Percentiles rank a stretch among this genome's conserved stretches.
phyloP scores from a whole-genome alignment of 1,140 invertebrate genomes.

The Stegodyphus mimosarum region DNA sequence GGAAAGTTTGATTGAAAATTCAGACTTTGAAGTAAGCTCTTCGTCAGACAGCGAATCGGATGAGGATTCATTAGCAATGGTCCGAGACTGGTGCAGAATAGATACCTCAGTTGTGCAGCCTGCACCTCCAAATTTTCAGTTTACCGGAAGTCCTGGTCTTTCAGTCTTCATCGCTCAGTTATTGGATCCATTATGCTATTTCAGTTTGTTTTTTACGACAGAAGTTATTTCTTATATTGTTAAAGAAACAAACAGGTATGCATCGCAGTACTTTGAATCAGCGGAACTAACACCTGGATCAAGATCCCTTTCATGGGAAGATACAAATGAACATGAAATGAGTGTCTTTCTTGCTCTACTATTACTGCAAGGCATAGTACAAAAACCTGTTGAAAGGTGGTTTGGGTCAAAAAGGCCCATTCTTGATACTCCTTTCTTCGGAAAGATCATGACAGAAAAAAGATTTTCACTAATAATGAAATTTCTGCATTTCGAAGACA shows the following conservation, averaged over 20 bases:
- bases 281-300: neutral
- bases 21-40: neutral
- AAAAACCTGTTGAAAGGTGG: conserved; percentile 15
- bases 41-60: neutral
- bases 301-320: neutral
- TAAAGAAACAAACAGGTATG: conserved; percentile 11
- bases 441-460: neutral
- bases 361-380: conserved; percentile 5
- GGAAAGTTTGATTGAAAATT: neutral
- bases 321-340: conserved; percentile 6
- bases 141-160: conserved; percentile 1
- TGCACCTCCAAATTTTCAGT: conserved; percentile 6
- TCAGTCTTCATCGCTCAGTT: too few relatives aligned
- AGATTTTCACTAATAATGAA: conserved; percentile 1
- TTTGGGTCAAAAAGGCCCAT: neutral
- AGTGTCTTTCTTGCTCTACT: too few relatives aligned
- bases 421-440: neutral
- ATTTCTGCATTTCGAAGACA: conserved; percentile 16
- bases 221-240: neutral
- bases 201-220: too few relatives aligned
- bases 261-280: neutral
- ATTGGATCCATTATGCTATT: too few relatives aligned
- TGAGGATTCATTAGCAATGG: neutral
- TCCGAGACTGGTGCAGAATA: conserved; percentile 4
- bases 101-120: neutral